Evolutionary conservation across 2,888 invertebrate genomes (phyloP), one percentile per base, ranked within the genome.

Genomic region (Apamea anceps): DNA sequence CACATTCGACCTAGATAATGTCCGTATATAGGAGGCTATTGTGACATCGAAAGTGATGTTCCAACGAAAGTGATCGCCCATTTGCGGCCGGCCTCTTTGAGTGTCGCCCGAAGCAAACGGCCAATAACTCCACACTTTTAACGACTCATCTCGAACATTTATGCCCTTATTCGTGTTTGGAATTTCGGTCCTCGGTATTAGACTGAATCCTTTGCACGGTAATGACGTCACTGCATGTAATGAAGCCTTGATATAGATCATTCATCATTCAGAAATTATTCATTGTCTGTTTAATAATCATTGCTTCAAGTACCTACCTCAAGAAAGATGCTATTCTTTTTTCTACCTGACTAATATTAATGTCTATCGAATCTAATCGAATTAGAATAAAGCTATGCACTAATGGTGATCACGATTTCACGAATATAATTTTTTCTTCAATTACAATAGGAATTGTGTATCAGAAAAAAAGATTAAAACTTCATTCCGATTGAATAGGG

Each of bases 41-140:
- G 90, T 91, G 85, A 91, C 92, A 94, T 87, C 78, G 90, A 92
- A 92, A 93, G 91, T 92, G 92, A 92, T 93, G 91, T 87, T 85
- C 86, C 87, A 91, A 91, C 85, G 93, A 94, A 93, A 93, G 93
- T 91, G 91, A 93, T 92, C 90, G 91, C 87, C 87, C 81, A 90
- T 92, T 91, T 90, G 84, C 84, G 80, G 84, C 83, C 77, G 75
- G 87, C 81, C 72, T 75, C 83, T 84, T 83, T 86, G 80, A 84
- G 83, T 91, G 88, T 90, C 88, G 90, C 89, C 88, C 70, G 82
- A 74, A 87, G 92, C 89, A 72, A 65, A 81, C 81, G 54, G 15
- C 51, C 74, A 82, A 88, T 88, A 90, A 90, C 89, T 88, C 81
- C 82, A 80, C 80, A 79, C 82, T 82, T 83, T 89, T 88, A 89